Conservation (phyloP, 2,888 invertebrate species). For the Ormyrus nitidulus region DNA sequence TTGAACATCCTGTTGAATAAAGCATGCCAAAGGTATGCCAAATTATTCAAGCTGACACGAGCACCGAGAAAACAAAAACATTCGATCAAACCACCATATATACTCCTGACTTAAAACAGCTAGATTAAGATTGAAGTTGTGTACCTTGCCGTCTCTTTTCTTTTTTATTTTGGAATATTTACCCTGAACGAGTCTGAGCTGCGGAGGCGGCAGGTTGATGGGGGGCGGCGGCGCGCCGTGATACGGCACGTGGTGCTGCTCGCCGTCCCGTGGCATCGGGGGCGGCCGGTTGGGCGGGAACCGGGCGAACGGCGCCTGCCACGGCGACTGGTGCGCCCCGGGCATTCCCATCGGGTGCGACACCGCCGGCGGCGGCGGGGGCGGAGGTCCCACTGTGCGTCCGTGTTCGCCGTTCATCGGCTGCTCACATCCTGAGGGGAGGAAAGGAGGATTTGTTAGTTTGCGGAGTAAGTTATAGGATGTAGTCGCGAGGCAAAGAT, state of each 20-base stretch:
- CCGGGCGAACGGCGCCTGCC: constrained; percentile 68
- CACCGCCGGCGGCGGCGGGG: constrained; percentile 46
- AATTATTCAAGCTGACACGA: too few species aligned
- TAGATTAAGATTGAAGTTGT: not conserved
- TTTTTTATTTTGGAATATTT: constrained; percentile 56
- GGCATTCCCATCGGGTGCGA: constrained; percentile 36
- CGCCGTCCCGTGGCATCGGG: constrained; percentile 66
- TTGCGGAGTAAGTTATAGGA: too few species aligned
- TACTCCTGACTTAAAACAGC: not conserved
- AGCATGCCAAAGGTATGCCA: too few species aligned
- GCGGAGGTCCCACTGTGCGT: constrained; percentile 57
- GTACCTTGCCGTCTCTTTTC: constrained; percentile 53
- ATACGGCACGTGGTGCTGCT: constrained; percentile 60
- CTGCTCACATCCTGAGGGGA: constrained; percentile 64
- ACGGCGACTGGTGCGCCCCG: constrained; percentile 62
- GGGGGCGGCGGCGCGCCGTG: constrained; percentile 63
- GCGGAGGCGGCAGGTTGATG: constrained; percentile 71
- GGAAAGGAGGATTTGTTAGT: too few species aligned
- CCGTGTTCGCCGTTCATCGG: constrained; percentile 65
- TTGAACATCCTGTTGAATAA: too few species aligned
- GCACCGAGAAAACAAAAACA: too few species aligned
- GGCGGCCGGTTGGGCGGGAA: constrained; percentile 70
- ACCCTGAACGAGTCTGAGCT: constrained; percentile 68
- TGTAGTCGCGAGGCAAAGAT: too few species aligned
- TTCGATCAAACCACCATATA: constrained; percentile 24